Percentiles rank a stretch among this genome's conserved stretches.
Evolutionary conservation across 2,797 vertebrate species (phyloP).

Genomic region (Neomorphus geoffroyi): DNA sequence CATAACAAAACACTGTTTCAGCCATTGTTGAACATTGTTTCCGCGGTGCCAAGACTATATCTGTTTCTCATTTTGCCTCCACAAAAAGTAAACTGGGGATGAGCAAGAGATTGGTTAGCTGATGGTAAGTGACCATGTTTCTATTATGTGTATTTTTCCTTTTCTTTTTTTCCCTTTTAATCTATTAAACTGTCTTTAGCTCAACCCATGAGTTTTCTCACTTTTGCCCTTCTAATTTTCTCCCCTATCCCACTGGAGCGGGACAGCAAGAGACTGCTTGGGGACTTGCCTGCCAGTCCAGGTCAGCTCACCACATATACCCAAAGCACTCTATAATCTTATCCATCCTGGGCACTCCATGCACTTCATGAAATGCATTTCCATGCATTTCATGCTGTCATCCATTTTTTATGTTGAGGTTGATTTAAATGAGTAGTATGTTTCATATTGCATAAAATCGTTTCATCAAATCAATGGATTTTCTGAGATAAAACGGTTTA

Average conservation of each 20-base stretch:
- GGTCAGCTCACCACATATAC: not conserved
- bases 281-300: not conserved
- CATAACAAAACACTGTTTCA: not conserved
- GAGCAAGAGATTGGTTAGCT: fast-evolving
- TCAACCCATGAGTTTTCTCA: not conserved
- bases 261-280: not conserved
- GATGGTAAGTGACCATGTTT: not conserved
- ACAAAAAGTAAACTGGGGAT: not conserved
- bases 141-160: fast-evolving
- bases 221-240: not conserved
- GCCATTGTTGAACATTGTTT: not conserved
- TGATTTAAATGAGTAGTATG: not conserved
- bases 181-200: not conserved
- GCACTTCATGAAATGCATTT: no score
- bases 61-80: not conserved
- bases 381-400: no score
- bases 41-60: not conserved
- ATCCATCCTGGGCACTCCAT: not conserved
- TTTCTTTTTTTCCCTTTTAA: fast-evolving
- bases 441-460: not conserved
- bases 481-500: not conserved
- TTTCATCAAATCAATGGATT: not conserved
- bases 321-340: not conserved
- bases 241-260: not conserved
- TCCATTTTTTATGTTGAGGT: not conserved